Evolutionary conservation across 1,140 invertebrate genomes (phyloP), one percentile per base, ranked within the genome.

Genomic region (Scaptodrosophila lebanonensis): DNA sequence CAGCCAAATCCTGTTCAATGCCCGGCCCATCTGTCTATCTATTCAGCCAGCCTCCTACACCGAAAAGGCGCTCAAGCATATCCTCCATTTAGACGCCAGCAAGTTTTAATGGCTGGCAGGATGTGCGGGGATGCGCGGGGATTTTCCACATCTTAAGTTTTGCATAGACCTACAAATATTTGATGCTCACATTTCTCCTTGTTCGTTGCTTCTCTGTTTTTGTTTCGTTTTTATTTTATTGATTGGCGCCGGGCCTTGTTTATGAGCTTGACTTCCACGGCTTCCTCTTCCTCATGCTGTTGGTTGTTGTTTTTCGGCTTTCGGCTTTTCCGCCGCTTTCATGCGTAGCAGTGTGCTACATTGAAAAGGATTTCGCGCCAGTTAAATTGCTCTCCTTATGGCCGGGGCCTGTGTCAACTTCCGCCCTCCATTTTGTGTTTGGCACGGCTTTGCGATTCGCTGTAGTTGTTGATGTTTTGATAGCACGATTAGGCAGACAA

Each of bases 121-220:
- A 45, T 66, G 65, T 66, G 32, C 12, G 32, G 8, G n/a, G n/a
- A n/a, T 69, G 53, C 60, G 39, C 15, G 47, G 56, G 73, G 70
- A 75, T 79, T 79, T 79, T 79, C 75, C 73, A 79, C 73, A 79
- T 79, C 73, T 79, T 79, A 79, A 79, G 75, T 79, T 59, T 72
- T 76, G 61, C 69, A 66, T 56, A 66, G 69, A 65, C 75, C 69
- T 65, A 79, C 73, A 77, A 77, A 77, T 82, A 77, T 77, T 77
- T 77, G 75, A 77, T 82, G 73, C 73, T 60, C 68, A 59, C 61
- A 66, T 79, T 52, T 65, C 65, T 40, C 40, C 50, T 44, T 27
- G 44, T 50, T 33, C 32, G 15, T 33, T 45, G 29, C 62, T 66
- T 63, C n/a, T n/a, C 58, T 47, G 47, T 40, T 66, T 50, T 63